These are phyloP conservation scores for Ammodytes marinus DNA, from an alignment of 2,113 vertebrate species.

Conservation along the genomic window DNA sequence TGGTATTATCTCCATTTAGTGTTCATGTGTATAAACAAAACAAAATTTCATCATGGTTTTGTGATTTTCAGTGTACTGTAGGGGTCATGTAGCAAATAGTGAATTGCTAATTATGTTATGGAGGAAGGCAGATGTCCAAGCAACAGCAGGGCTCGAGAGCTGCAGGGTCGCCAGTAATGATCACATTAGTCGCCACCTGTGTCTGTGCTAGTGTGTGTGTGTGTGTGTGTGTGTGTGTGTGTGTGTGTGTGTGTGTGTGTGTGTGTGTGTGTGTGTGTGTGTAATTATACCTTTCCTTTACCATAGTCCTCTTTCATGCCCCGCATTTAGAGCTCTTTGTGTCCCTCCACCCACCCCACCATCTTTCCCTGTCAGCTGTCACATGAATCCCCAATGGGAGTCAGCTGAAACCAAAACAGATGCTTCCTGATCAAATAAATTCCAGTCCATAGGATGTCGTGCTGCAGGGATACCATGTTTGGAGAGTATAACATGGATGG, in stretches of 20 bases:
- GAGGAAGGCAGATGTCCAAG: slow-evolving; percentile 28
- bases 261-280: background rate
- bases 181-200: slow-evolving; percentile 36
- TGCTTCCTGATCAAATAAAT: slow-evolving; percentile 31
- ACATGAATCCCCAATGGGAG: slow-evolving; percentile 29
- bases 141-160: slow-evolving; percentile 38
- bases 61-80: background rate
- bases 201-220: slow-evolving; percentile 5
- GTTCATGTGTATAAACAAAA: slow-evolving; percentile 8
- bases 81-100: background rate
- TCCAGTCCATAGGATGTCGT: background rate
- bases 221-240: background rate
- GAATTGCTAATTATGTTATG: slow-evolving; percentile 40
- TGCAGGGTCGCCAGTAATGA: slow-evolving; percentile 36
- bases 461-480: slow-evolving; percentile 5
- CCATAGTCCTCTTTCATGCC: background rate
- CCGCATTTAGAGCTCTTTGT: slow-evolving; percentile 25
- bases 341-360: background rate
- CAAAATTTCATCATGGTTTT: background rate
- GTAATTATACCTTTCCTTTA: slow-evolving; percentile 31
- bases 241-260: background rate
- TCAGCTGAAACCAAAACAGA: slow-evolving; percentile 44
- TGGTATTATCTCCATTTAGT: background rate
- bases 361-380: slow-evolving; percentile 24
- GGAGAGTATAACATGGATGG: slow-evolving; percentile 14